A percentile compares a stretch with the other conserved stretches of the same genome.
Evolutionary conservation across 2,113 vertebrate species (phyloP).

Genomic region (Rattus norvegicus): DNA sequence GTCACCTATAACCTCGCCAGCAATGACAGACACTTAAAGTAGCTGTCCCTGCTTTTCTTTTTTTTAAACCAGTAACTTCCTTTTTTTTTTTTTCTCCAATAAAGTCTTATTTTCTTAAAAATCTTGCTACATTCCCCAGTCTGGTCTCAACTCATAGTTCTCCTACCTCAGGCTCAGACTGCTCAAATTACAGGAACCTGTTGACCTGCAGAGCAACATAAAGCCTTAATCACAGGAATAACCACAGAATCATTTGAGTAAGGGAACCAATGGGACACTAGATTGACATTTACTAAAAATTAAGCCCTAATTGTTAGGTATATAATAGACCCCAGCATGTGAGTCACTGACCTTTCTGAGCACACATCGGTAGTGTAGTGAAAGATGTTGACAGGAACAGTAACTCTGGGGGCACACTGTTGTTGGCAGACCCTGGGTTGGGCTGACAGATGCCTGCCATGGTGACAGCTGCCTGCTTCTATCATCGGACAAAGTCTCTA

Average conservation of each 20-base stretch:
- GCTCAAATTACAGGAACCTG: neutral
- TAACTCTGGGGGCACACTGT: neutral
- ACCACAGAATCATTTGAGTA: neutral
- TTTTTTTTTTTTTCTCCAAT: neutral
- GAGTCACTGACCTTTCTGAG: neutral
- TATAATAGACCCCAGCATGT: neutral
- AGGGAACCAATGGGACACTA: neutral
- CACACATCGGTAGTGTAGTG: rapidly evolving
- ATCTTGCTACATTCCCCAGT: neutral
- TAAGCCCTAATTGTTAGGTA: neutral
- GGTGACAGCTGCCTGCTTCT: neutral
- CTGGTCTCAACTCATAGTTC: neutral
- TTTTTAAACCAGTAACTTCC: neutral
- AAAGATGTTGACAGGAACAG: neutral
- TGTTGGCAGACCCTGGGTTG: neutral
- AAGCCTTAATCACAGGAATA: neutral
- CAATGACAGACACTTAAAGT: too few species aligned
- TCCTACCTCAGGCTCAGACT: neutral
- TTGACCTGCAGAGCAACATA: neutral
- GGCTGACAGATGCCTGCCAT: neutral
- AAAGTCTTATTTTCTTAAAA: neutral
- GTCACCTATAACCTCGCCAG: neutral
- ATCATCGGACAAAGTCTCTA: neutral
- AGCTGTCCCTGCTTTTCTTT: too few species aligned
- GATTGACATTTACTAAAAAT: neutral